These are phyloP conservation scores for Rhabdomys dilectus DNA, from an alignment of 2,113 vertebrate genomes.

Conservation along the genomic window DNA sequence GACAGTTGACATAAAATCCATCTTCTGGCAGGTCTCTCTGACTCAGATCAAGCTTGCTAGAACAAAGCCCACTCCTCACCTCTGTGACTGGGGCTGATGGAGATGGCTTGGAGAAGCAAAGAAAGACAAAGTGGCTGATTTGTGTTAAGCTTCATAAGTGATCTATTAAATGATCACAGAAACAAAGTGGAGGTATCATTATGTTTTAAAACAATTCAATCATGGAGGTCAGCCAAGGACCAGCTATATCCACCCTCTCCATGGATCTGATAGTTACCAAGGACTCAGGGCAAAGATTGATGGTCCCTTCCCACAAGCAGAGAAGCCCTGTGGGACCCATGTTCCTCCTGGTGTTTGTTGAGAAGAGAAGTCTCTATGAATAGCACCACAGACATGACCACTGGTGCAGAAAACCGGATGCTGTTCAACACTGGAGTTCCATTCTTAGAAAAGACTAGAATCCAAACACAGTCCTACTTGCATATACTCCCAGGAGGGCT, in stretches of 20 bases:
- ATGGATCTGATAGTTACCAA: neutral
- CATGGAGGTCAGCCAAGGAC: neutral
- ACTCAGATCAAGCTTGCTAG: neutral
- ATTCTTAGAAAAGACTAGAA: slow-evolving; percentile 31
- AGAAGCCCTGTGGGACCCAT: neutral
- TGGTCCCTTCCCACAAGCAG: neutral
- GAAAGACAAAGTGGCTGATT: neutral
- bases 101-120: neutral
- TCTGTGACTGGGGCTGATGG: neutral
- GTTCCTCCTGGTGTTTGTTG: fast-evolving
- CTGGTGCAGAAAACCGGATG: neutral
- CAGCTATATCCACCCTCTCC: neutral
- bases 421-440: neutral
- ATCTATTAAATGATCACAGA: neutral
- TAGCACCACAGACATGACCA: neutral
- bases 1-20: neutral
- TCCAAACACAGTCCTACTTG: neutral
- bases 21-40: neutral
- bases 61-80: neutral
- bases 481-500: neutral
- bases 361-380: neutral
- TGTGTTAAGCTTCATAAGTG: neutral
- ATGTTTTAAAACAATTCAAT: neutral
- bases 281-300: neutral
- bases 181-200: neutral